A percentile compares a stretch with the other conserved stretches of the same genome.
Conservation (phyloP, 2,113 vertebrate genomes). For the Probosciger aterrimus region DNA sequence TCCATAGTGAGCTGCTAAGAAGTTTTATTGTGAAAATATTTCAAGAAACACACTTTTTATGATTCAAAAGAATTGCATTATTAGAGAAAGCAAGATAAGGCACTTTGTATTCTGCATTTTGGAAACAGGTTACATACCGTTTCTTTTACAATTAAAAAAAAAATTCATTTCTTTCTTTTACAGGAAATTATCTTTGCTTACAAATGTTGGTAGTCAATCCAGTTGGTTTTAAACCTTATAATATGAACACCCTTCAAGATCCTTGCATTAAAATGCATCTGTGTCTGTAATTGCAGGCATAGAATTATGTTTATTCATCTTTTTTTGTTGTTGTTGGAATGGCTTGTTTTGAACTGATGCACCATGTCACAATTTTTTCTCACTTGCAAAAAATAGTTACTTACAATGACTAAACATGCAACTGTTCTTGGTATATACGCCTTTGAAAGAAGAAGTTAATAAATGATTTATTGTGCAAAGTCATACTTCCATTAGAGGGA, state of each 20-base stretch:
- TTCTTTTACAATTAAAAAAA: neutral
- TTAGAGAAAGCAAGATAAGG: neutral
- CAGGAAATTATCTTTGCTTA: neutral
- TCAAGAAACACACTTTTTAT: neutral
- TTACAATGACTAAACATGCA: slow-evolving; percentile 34
- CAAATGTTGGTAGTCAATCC: neutral
- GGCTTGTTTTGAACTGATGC: neutral
- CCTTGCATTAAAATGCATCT: neutral
- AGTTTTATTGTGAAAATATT: neutral
- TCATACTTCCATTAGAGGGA: neutral
- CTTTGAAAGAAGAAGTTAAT: neutral
- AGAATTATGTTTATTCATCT: neutral
- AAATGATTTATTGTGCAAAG: neutral
- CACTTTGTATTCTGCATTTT: neutral
- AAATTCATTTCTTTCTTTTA: neutral
- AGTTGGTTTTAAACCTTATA: neutral
- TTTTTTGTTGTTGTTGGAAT: neutral
- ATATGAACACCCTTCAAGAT: neutral
- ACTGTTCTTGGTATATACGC: neutral
- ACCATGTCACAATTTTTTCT: neutral
- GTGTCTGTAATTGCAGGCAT: neutral
- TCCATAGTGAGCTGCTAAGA: neutral
- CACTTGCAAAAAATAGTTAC: slow-evolving; percentile 43
- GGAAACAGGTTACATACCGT: neutral
- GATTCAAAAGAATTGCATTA: neutral